phyloP scores from a whole-genome alignment of 2,113 vertebrate genomes.

The Neotoma lepida region DNA sequence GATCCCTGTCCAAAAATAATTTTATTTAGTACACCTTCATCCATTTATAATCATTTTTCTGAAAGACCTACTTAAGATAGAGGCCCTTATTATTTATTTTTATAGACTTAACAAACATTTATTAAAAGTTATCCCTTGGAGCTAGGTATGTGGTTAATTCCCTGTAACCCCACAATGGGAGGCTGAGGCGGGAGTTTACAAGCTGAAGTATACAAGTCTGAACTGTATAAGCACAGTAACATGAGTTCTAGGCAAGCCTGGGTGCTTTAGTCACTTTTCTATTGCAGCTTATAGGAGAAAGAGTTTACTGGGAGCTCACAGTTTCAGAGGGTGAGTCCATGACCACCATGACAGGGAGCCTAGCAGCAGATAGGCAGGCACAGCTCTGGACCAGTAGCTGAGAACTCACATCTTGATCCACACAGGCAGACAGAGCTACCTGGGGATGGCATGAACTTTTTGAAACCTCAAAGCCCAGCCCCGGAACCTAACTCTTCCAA shows the following conservation, averaged over 20 bases:
- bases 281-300: background rate
- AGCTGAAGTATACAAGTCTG: background rate
- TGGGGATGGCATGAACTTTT: background rate
- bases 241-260: background rate
- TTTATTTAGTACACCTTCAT: background rate
- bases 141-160: too few relatives aligned
- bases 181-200: background rate
- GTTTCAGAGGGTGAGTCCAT: background rate
- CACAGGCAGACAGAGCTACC: background rate
- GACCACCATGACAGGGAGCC: background rate
- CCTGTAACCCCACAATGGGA: background rate
- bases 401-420: background rate
- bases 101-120: background rate
- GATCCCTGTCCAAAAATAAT: background rate
- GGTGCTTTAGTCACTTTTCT: background rate
- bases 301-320: background rate
- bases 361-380: background rate
- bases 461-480: background rate
- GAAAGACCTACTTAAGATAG: background rate
- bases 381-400: background rate
- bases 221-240: too few relatives aligned
- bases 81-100: constrained; percentile 1
- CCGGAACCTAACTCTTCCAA: background rate
- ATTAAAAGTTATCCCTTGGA: background rate
- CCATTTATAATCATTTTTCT: background rate